Evolutionary conservation across 2,888 invertebrate genomes (phyloP).

Genomic region (Drosophila mayaguana): DNA sequence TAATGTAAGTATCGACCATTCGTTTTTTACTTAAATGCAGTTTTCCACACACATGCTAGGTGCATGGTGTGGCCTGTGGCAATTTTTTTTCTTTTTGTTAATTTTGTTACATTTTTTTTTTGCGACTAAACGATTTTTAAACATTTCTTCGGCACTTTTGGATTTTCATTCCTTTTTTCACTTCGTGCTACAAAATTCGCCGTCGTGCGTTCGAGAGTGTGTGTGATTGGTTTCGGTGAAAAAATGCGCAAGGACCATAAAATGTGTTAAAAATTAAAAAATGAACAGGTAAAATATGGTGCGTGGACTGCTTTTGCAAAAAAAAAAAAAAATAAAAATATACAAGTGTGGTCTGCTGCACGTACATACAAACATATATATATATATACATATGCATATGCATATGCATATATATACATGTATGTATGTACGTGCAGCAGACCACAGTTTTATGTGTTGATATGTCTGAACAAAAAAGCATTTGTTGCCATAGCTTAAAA

Average conservation of each 20-base stretch:
- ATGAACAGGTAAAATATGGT: constrained; percentile 18
- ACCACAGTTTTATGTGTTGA: constrained; percentile 16
- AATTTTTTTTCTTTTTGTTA: constrained; percentile 42
- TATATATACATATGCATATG: too few relatives aligned
- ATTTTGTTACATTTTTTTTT: constrained; percentile 46
- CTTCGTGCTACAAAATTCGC: constrained; percentile 35
- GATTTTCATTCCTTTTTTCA: constrained; percentile 36
- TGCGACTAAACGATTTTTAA: constrained; percentile 57
- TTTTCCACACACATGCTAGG: constrained; percentile 29
- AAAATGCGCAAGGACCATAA: constrained; percentile 34
- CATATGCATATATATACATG: background rate
- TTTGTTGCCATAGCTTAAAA: constrained; percentile 49
- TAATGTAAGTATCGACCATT: constrained; percentile 41
- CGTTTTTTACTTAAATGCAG: constrained; percentile 40
- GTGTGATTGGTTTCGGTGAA: constrained; percentile 29
- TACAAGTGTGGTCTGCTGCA: too few relatives aligned
- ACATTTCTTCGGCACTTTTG: constrained; percentile 53
- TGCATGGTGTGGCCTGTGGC: constrained; percentile 61
- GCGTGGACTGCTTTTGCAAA: constrained; percentile 24
- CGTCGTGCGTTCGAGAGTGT: constrained; percentile 22
- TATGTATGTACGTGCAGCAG: constrained; percentile 3
- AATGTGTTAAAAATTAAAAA: constrained; percentile 23
- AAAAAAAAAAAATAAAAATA: too few relatives aligned
- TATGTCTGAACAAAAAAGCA: constrained; percentile 35
- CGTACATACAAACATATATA: too few relatives aligned